These are phyloP conservation scores for Eulemur rufifrons DNA, from an alignment of 2,113 vertebrate genomes.

Conservation along the genomic window DNA sequence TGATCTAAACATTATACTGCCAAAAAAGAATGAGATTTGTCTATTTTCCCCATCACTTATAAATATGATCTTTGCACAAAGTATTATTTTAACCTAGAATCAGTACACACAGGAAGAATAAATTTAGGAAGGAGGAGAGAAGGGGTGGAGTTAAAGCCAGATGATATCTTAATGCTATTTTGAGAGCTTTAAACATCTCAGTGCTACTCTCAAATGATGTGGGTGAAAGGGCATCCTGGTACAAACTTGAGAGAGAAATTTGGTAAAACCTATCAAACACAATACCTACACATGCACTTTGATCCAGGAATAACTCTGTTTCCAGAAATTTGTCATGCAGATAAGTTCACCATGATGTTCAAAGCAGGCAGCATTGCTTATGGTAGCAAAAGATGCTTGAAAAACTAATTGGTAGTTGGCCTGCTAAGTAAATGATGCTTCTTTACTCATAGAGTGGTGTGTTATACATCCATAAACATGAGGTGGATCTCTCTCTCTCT, in stretches of 20 bases:
- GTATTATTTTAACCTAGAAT: neutral
- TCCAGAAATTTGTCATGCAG: neutral
- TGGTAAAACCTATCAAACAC: neutral
- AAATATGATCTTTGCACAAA: slow-evolving; percentile 7
- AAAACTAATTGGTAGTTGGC: neutral
- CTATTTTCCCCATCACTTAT: neutral
- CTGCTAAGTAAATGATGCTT: neutral
- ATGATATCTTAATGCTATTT: neutral
- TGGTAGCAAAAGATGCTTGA: neutral
- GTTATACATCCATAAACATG: neutral
- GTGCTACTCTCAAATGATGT: neutral
- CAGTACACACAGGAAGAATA: neutral
- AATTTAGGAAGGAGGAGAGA: neutral
- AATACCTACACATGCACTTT: neutral
- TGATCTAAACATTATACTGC: neutral
- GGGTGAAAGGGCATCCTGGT: neutral
- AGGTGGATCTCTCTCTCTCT: neutral
- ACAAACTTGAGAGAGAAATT: slow-evolving; percentile 2
- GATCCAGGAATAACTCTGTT: neutral
- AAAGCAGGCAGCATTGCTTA: neutral
- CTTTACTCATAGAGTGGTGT: neutral
- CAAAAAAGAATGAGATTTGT: neutral
- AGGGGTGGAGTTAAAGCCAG: neutral
- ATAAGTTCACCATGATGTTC: neutral
- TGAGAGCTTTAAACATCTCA: neutral